Conservation (phyloP, 2,888 invertebrate genomes). For the Scaptomyza caliginosa region DNA sequence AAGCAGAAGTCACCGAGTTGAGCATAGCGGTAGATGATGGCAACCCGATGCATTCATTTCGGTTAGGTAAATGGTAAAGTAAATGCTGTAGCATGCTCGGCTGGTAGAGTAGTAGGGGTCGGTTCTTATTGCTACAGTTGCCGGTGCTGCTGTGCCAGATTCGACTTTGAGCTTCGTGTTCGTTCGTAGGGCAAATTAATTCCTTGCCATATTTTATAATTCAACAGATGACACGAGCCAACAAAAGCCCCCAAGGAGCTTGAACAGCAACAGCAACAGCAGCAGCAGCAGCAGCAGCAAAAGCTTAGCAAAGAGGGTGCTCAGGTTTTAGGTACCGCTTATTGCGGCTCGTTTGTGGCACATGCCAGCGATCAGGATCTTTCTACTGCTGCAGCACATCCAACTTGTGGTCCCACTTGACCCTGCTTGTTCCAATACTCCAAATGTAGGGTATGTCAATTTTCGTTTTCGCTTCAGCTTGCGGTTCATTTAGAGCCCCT, state of each 20-base stretch:
- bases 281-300: constrained; percentile 18
- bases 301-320: constrained; percentile 56
- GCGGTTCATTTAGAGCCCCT: constrained; percentile 37
- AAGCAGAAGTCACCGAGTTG: constrained; percentile 29
- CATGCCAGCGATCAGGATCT: constrained; percentile 60
- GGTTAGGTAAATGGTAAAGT: constrained; percentile 11
- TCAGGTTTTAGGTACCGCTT: constrained; percentile 34
- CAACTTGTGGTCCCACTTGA: background rate
- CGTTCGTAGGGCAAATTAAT: constrained; percentile 73
- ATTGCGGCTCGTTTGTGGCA: constrained; percentile 72
- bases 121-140: constrained; percentile 53
- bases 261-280: constrained; percentile 13
- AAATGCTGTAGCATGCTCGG: constrained; percentile 1
- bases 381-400: constrained; percentile 4
- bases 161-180: constrained; percentile 45
- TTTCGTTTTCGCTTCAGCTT: constrained; percentile 17
- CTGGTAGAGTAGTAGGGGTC: constrained; percentile 21
- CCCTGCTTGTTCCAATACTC: background rate
- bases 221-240: constrained; percentile 81
- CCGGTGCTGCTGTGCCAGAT: constrained; percentile 71
- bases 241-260: constrained; percentile 27
- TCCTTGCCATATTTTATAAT: constrained; percentile 81
- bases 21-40: constrained; percentile 70
- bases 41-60: constrained; percentile 8
- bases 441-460: constrained; percentile 15